Percentiles rank a stretch among this genome's conserved stretches.
Evolutionary conservation across 2,888 invertebrate genomes (phyloP).

Genomic region (Cataglyphis livida): DNA sequence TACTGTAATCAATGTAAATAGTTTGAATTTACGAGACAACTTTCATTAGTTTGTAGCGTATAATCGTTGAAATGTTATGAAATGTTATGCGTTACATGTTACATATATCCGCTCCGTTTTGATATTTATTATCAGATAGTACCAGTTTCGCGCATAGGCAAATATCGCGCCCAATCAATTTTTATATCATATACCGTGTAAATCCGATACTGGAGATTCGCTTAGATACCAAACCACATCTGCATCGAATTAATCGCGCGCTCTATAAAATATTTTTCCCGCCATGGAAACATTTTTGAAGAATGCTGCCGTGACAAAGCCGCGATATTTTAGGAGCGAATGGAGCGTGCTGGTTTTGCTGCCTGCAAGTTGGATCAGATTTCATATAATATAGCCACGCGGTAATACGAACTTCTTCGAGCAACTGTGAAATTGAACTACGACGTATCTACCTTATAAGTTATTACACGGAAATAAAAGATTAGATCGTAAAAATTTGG

Average conservation of each 20-base stretch:
- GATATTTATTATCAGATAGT: background rate
- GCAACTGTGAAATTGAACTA: conserved; percentile 34
- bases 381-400: conserved; percentile 28
- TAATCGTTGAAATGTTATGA: background rate
- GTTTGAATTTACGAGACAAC: background rate
- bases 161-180: conserved; percentile 31
- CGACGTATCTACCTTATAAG: conserved; percentile 26
- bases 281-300: conserved; percentile 35
- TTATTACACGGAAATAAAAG: conserved; percentile 12
- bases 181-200: conserved; percentile 10
- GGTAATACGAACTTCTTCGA: conserved; percentile 45
- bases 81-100: background rate
- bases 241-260: conserved; percentile 37
- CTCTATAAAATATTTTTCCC: conserved; percentile 20
- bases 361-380: conserved; percentile 39
- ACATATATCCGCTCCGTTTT: background rate
- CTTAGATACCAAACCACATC: background rate
- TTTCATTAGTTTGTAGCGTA: conserved; percentile 6
- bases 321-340: conserved; percentile 50
- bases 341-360: conserved; percentile 27
- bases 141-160: background rate
- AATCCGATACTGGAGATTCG: conserved; percentile 26
- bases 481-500: background rate
- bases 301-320: conserved; percentile 45
- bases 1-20: background rate